phyloP scores from a whole-genome alignment of 2,797 vertebrate genomes.

The Artibeus jamaicensis region DNA sequence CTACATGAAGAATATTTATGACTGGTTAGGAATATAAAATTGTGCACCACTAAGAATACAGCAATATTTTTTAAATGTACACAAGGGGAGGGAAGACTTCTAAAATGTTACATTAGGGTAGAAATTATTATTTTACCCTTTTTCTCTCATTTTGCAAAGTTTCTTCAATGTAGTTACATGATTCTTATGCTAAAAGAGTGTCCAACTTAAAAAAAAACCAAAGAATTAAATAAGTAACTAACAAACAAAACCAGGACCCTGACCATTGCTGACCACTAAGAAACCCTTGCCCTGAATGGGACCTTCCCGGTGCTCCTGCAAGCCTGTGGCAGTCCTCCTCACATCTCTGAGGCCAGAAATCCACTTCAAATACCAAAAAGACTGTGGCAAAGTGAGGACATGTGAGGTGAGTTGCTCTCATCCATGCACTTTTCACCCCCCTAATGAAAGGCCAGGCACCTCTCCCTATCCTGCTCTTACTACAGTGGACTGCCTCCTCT shows the following conservation, averaged over 20 bases:
- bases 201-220: background rate
- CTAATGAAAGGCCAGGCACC: background rate
- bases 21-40: background rate
- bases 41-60: background rate
- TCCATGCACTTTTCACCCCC: background rate
- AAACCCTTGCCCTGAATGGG: background rate
- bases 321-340: background rate
- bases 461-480: background rate
- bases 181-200: background rate
- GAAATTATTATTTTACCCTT: background rate
- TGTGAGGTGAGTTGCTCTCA: background rate
- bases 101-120: background rate
- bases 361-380: background rate
- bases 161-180: background rate
- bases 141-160: slow-evolving; percentile 8
- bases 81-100: background rate
- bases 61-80: background rate
- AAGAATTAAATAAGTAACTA: background rate
- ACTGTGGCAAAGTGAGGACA: background rate
- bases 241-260: background rate
- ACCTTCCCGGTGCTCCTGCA: fast-evolving
- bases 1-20: background rate
- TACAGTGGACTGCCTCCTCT: background rate
- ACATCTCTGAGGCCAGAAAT: background rate
- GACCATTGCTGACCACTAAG: background rate